Evolutionary conservation across 2,888 invertebrate genomes (phyloP).

Genomic region (Agonum fuliginosum): DNA sequence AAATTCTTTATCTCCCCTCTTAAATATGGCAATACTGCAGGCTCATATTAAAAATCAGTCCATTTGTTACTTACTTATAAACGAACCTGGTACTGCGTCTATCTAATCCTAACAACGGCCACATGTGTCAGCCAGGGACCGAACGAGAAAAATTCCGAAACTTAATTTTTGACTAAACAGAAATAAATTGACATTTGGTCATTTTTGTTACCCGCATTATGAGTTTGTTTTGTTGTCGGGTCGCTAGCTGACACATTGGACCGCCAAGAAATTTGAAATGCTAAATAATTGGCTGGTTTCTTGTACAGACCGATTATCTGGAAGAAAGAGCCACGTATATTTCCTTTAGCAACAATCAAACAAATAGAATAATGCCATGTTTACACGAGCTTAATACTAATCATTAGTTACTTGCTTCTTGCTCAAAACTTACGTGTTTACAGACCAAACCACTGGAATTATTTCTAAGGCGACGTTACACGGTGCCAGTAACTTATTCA

Average conservation of each 20-base stretch:
- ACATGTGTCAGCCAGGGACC: background rate
- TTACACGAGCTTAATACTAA: too few species aligned
- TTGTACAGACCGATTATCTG: slow-evolving; percentile 55
- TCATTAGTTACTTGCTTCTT: too few species aligned
- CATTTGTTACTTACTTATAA: slow-evolving; percentile 46
- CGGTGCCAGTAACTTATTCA: too few species aligned
- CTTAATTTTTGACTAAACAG: slow-evolving; percentile 49
- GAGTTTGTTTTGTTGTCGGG: slow-evolving; percentile 49
- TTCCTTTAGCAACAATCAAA: too few species aligned
- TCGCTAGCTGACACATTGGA: background rate
- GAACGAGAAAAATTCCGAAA: slow-evolving; percentile 42
- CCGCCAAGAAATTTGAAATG: slow-evolving; percentile 42
- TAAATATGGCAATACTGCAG: slow-evolving; percentile 50
- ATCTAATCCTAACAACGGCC: slow-evolving; percentile 49
- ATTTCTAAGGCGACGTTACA: too few species aligned
- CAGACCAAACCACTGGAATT: too few species aligned
- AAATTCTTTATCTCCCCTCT: slow-evolving; percentile 38
- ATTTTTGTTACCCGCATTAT: slow-evolving; percentile 58
- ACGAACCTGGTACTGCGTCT: slow-evolving; percentile 51
- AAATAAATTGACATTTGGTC: slow-evolving; percentile 60
- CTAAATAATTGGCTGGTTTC: slow-evolving; percentile 58
- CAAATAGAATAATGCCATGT: too few species aligned
- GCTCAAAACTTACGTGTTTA: too few species aligned
- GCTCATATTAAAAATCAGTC: slow-evolving; percentile 58
- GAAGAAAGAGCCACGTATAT: too few species aligned